Percentiles rank a stretch among this genome's conserved stretches.
phyloP scores from a whole-genome alignment of 2,113 vertebrate species.

The Arvicanthis niloticus region DNA sequence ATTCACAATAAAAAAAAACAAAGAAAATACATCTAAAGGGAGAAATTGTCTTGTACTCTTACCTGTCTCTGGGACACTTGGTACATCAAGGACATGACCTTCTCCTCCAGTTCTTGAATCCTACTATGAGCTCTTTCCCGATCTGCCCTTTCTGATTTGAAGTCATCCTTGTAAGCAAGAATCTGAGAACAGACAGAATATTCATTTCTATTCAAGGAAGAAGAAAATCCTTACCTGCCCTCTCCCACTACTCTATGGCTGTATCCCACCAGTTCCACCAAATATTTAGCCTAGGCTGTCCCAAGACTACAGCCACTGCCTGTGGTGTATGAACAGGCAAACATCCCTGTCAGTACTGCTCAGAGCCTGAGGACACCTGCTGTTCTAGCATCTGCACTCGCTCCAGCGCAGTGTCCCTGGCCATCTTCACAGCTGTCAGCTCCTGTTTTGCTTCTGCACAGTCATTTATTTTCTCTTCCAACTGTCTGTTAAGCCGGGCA shows the following conservation, averaged over 20 bases:
- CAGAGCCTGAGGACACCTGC: constrained; percentile 88
- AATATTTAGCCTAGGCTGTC: not conserved
- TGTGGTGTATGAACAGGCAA: not conserved
- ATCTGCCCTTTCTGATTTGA: constrained; percentile 93
- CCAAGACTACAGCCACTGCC: not conserved
- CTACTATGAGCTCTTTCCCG: constrained; percentile 93
- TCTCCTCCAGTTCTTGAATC: constrained; percentile 92
- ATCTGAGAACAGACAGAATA: constrained; percentile 84
- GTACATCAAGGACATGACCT: constrained; percentile 87
- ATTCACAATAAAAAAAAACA: not conserved
- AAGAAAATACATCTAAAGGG: not conserved
- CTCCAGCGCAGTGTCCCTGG: constrained; percentile 84
- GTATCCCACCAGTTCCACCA: not conserved
- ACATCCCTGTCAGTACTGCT: not conserved
- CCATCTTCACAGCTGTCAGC: constrained; percentile 80
- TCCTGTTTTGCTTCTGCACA: constrained; percentile 84
- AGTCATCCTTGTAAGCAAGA: constrained; percentile 94
- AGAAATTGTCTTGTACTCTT: constrained; percentile 10
- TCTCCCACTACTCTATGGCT: not conserved
- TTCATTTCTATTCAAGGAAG: no score
- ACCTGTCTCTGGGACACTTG: constrained; percentile 90
- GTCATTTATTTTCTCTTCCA: constrained; percentile 91
- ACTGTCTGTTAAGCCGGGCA: constrained; percentile 90
- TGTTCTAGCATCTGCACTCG: constrained; percentile 94
- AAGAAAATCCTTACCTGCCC: not conserved